Evolutionary conservation across 2,113 vertebrate species (phyloP).

Genomic region (Gracilinanus agilis): DNA sequence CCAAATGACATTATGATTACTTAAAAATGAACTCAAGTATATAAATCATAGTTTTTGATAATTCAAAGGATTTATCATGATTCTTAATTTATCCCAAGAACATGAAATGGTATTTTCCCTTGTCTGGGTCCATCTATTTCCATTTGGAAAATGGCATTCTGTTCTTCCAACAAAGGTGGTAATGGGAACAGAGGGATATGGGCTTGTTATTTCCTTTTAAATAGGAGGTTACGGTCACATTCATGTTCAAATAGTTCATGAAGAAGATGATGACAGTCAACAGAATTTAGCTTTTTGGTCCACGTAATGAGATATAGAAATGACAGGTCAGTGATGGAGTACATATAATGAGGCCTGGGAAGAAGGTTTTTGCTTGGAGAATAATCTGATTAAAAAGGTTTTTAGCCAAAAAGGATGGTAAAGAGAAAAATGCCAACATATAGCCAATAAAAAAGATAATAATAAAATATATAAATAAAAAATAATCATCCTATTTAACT

Average conservation of each 20-base stretch:
- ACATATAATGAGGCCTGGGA: not conserved
- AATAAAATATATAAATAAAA: no score
- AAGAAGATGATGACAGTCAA: not conserved
- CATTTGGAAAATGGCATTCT: not conserved
- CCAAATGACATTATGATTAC: not conserved
- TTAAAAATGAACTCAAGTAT: constrained; percentile 1
- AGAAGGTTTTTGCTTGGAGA: not conserved
- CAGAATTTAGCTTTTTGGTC: not conserved
- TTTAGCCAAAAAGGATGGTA: no score
- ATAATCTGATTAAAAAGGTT: not conserved
- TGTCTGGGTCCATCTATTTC: constrained; percentile 21
- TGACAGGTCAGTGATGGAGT: not conserved
- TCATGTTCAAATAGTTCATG: not conserved
- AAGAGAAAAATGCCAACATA: not conserved
- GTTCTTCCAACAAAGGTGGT: not conserved
- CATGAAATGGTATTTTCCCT: not conserved
- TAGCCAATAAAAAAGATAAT: not conserved
- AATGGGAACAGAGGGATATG: not conserved
- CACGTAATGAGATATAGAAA: not conserved
- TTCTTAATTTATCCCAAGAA: constrained; percentile 10
- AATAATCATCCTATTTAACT: not conserved
- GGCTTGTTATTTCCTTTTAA: not conserved
- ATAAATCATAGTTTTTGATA: not conserved
- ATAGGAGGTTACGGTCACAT: not conserved
- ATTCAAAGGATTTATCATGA: not conserved